A percentile compares a stretch with the other conserved stretches of the same genome.
These are phyloP conservation scores for Augiades crinisus DNA, from an alignment of 2,888 invertebrate genomes.

Conservation along the genomic window DNA sequence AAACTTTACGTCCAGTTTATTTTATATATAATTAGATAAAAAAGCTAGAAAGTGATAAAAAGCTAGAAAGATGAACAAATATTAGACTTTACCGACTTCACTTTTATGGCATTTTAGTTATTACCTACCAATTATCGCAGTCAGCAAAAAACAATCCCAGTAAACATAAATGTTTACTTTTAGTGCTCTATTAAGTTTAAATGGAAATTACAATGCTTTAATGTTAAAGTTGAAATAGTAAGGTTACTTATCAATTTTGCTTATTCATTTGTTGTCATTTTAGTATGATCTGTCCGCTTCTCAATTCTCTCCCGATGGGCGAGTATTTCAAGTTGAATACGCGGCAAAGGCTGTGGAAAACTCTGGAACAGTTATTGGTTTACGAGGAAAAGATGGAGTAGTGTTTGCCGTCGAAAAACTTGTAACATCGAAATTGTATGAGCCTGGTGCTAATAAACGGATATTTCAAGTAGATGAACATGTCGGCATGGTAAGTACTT, in stretches of 20 bases:
- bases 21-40: too few relatives aligned
- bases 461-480: slow-evolving; percentile 96
- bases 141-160: too few relatives aligned
- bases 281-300: slow-evolving; percentile 99
- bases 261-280: slow-evolving; percentile 41
- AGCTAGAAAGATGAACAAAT: too few relatives aligned
- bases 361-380: slow-evolving; percentile 97
- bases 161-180: too few relatives aligned
- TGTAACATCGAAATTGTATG: slow-evolving; percentile 95
- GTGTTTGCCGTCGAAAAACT: slow-evolving; percentile 99
- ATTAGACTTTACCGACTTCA: too few relatives aligned
- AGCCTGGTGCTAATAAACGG: slow-evolving; percentile 94
- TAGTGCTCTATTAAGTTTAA: too few relatives aligned
- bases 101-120: not conserved
- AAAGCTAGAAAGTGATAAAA: too few relatives aligned
- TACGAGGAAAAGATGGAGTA: slow-evolving; percentile 97
- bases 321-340: slow-evolving; percentile 99
- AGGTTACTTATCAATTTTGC: slow-evolving; percentile 28
- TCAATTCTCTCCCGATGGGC: slow-evolving; percentile 99
- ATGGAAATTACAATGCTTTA: not conserved
- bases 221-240: too few relatives aligned
- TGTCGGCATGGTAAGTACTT: slow-evolving; percentile 91
- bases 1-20: too few relatives aligned
- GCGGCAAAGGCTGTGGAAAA: slow-evolving; percentile 99
- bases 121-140: too few relatives aligned